Conservation (phyloP, 2,797 vertebrate species). For the Acipenser oxyrinchus region DNA sequence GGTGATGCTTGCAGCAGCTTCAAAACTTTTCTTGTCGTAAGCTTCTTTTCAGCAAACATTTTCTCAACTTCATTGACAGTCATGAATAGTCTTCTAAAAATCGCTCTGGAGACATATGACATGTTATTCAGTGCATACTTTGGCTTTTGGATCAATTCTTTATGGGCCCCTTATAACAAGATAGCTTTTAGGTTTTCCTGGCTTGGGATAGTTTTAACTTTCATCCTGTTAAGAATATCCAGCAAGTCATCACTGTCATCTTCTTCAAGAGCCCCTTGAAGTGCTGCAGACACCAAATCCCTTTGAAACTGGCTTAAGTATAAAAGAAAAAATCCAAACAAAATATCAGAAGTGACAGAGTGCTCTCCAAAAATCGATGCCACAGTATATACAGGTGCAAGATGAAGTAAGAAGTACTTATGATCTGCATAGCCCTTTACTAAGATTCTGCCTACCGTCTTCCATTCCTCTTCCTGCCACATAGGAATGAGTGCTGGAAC, state of each 20-base stretch:
- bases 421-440: constrained; percentile 26
- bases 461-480: constrained; percentile 33
- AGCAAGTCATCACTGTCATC: constrained; percentile 26
- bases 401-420: constrained; percentile 20
- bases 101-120: constrained; percentile 7
- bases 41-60: constrained; percentile 27
- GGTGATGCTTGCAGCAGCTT: constrained; percentile 22
- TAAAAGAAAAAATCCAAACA: constrained; percentile 24
- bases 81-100: constrained; percentile 6
- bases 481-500: constrained; percentile 27
- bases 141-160: constrained; percentile 28
- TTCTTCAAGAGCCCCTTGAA: constrained; percentile 16
- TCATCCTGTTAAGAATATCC: constrained; percentile 21
- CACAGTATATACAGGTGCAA: constrained; percentile 22
- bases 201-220: constrained; percentile 23
- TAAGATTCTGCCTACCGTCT: constrained; percentile 31
- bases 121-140: constrained; percentile 29
- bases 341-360: constrained; percentile 22
- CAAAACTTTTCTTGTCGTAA: constrained; percentile 22
- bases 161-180: constrained; percentile 28
- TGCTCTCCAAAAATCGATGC: constrained; percentile 20
- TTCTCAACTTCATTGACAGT: constrained; percentile 4
- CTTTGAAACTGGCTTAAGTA: constrained; percentile 27
- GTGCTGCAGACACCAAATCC: constrained; percentile 23
- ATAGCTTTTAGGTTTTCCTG: constrained; percentile 22